Conservation (phyloP, 1,140 invertebrate genomes). For the Eupristina koningsbergeri region DNA sequence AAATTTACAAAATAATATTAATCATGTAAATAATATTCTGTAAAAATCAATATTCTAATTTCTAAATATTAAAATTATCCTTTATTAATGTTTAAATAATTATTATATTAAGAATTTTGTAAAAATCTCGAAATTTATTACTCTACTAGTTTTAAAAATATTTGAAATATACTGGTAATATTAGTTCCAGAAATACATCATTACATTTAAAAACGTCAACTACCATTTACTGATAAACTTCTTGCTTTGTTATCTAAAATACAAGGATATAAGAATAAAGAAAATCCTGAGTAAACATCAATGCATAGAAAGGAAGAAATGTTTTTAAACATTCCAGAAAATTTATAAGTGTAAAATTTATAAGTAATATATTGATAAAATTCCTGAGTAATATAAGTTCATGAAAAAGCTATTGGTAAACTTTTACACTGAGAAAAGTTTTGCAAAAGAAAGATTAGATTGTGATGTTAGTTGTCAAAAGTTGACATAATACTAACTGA, state of each 20-base stretch:
- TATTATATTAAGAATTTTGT: too few relatives aligned
- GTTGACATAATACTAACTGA: not conserved
- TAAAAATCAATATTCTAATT: too few relatives aligned
- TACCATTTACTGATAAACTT: not conserved
- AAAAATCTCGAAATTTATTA: too few relatives aligned
- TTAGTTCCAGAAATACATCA: not conserved
- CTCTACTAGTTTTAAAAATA: too few relatives aligned
- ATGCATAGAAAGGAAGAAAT: not conserved
- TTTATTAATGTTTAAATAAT: too few relatives aligned
- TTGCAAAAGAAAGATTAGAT: not conserved
- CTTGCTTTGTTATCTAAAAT: not conserved
- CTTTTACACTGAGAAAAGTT: not conserved
- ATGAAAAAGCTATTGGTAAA: constrained; percentile 11
- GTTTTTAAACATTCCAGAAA: not conserved
- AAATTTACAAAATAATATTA: too few relatives aligned
- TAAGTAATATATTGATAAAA: constrained; percentile 13
- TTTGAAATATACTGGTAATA: too few relatives aligned
- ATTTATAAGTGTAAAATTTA: too few relatives aligned
- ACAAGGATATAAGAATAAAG: not conserved
- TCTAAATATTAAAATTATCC: too few relatives aligned
- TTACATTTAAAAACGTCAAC: not conserved
- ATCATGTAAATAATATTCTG: too few relatives aligned
- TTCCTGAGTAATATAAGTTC: constrained; percentile 8
- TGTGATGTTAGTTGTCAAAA: not conserved
- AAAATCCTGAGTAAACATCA: not conserved